Base-by-base conservation (phyloP, 2,113 vertebrate species). In the Scytalopus superciliaris region DNA sequence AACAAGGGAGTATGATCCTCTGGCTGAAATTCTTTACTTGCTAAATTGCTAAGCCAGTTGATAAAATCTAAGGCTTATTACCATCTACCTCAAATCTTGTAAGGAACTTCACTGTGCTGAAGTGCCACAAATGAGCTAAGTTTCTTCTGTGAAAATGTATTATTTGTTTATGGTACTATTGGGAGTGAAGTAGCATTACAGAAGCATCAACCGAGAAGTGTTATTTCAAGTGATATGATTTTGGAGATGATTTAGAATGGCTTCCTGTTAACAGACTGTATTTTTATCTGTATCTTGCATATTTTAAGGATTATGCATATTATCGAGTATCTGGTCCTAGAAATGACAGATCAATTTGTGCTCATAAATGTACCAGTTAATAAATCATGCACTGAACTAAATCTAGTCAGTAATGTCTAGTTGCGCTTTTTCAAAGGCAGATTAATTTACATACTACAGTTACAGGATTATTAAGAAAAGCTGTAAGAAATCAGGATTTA, bases 241-340 rank as follows among this genome's bases (percentile, higher is more conserved):
- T 74, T 87, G 27, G 21, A 85, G 21, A 39, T 79, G n/a, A 73
- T 89, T 90, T 90, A 79, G 40, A 87, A 69, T 18, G 35, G 14
- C 14, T 92, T 87, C 49, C 9, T 73, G 57, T 76, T 82, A 92
- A 75, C 12, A 72, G n/a, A 12, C 17, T 84, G 7, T 59, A 63
- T 89, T 94, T 92, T 93, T 79, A n/a, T 87, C 40, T 79, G 66
- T 76, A 93, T 73, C 40, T 94, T 79, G 56, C 53, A 49, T 79
- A 78, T 91, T 87, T 87, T 89, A 93, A 75, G 64, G 31, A 81
- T 84, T 77, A 56, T 78, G 31, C 47, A n/a, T 87, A 67, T 50
- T 68, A 79, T 87, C 49, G 75, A n/a, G 37, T 78, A 82, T 91
- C 44, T 60, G n/a, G 28, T 64, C 44, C 53, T 87, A 76, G 66